Evolutionary conservation across 2,797 vertebrate genomes (phyloP).

Genomic region (Thunnus albacares): DNA sequence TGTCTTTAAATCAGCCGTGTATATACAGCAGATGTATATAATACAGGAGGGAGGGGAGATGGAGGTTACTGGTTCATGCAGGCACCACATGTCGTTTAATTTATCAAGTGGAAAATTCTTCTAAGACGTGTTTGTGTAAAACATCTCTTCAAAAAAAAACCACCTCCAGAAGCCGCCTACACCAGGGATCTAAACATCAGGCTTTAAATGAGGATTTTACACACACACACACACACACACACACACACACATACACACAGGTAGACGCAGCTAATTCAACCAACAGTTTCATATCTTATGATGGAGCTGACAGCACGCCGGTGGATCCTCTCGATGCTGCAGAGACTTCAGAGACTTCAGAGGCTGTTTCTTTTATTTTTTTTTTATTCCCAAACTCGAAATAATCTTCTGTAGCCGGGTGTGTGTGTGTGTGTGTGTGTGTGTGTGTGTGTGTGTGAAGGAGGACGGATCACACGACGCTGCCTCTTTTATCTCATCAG

Average conservation of each 20-base stretch:
- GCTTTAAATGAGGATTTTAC: not conserved
- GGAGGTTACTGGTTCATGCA: not conserved
- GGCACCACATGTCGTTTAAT: not conserved
- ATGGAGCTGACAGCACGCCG: constrained; percentile 5
- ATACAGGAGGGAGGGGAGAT: not conserved
- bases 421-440: not conserved
- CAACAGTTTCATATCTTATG: constrained; percentile 2
- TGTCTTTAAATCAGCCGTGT: not conserved
- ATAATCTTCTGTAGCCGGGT: constrained; percentile 20
- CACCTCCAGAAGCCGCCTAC: constrained; percentile 8
- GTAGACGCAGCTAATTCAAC: not conserved
- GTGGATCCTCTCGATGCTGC: not conserved
- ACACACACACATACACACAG: not conserved
- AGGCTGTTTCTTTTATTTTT: constrained; percentile 7
- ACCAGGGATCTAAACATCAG: not conserved
- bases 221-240: not conserved
- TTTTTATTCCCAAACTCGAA: constrained; percentile 29
- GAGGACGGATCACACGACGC: not conserved
- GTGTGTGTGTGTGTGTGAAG: too few relatives aligned
- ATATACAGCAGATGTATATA: not conserved
- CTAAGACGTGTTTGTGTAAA: not conserved
- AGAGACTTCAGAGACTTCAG: constrained; percentile 16
- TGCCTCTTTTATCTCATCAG: constrained; percentile 20
- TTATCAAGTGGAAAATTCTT: constrained; percentile 21
- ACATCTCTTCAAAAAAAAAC: not conserved